phyloP scores from a whole-genome alignment of 2,888 invertebrate genomes.

The Mermis nigrescens region DNA sequence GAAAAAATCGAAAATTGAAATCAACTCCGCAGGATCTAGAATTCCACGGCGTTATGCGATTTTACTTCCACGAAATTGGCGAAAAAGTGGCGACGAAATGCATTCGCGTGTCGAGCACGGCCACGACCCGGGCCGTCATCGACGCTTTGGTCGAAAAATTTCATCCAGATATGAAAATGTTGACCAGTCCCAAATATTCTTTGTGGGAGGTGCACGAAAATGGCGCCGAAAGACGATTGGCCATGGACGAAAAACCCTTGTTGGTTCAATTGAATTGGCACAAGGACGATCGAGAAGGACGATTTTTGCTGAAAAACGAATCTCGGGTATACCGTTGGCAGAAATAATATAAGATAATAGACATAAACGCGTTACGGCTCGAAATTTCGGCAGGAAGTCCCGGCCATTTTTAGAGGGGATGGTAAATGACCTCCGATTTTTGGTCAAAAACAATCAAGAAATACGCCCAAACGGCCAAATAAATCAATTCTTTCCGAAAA shows the following conservation, averaged over 20 bases:
- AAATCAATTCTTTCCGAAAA: too few species aligned
- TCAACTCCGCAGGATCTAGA: constrained; percentile 59
- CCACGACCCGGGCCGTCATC: constrained; percentile 84
- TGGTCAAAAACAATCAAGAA: too few species aligned
- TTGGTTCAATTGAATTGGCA: constrained; percentile 97
- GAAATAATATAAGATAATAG: too few species aligned
- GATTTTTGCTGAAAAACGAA: constrained; percentile 78
- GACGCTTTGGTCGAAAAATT: constrained; percentile 95
- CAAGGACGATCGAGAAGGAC: constrained; percentile 88
- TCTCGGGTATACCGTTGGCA: too few species aligned
- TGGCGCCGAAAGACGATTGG: constrained; percentile 66
- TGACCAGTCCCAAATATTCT: constrained; percentile 46
- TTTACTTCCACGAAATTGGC: constrained; percentile 96
- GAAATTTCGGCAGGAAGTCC: too few species aligned
- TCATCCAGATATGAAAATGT: constrained; percentile 95
- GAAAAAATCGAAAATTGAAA: neutral
- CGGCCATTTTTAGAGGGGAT: too few species aligned
- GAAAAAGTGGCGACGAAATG: constrained; percentile 98
- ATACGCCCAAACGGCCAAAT: too few species aligned
- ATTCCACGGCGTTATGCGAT: constrained; percentile 98
- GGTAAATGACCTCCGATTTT: too few species aligned
- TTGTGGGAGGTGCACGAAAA: constrained; percentile 54
- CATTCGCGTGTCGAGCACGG: constrained; percentile 86
- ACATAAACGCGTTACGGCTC: too few species aligned
- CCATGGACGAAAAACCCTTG: constrained; percentile 77